Percentiles rank a stretch among this genome's conserved stretches.
Conservation (phyloP, 2,113 vertebrate species). For the Aptenodytes forsteri region DNA sequence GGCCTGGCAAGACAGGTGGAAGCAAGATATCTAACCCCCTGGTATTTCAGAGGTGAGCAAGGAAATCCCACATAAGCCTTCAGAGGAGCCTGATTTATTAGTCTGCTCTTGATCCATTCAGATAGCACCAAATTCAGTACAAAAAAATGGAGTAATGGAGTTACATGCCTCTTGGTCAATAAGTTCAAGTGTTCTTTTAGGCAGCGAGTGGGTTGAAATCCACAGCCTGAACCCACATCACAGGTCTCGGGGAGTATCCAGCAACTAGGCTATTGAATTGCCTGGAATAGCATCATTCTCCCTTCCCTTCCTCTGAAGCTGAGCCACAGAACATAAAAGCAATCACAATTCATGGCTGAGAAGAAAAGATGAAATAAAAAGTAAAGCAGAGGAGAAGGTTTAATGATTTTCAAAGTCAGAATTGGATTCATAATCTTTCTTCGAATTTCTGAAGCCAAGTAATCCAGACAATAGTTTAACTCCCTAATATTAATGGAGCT, state of each 20-base stretch:
- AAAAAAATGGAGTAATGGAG: neutral
- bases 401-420: neutral
- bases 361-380: neutral
- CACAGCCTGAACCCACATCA: neutral
- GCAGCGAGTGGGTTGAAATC: neutral
- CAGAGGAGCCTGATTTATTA: neutral
- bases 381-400: neutral
- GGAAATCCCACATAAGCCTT: neutral
- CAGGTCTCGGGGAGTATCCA: neutral
- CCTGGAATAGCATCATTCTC: neutral
- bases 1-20: neutral
- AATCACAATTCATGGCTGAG: neutral
- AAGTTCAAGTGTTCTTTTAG: neutral
- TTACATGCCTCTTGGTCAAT: neutral
- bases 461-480: neutral
- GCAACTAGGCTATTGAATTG: neutral
- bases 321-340: neutral
- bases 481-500: neutral
- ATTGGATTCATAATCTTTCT: neutral
- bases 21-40: neutral
- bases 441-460: neutral
- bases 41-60: neutral
- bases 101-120: neutral
- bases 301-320: neutral
- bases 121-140: neutral